These are phyloP conservation scores for Podiceps cristatus DNA, from an alignment of 2,113 vertebrate genomes.

Conservation along the genomic window DNA sequence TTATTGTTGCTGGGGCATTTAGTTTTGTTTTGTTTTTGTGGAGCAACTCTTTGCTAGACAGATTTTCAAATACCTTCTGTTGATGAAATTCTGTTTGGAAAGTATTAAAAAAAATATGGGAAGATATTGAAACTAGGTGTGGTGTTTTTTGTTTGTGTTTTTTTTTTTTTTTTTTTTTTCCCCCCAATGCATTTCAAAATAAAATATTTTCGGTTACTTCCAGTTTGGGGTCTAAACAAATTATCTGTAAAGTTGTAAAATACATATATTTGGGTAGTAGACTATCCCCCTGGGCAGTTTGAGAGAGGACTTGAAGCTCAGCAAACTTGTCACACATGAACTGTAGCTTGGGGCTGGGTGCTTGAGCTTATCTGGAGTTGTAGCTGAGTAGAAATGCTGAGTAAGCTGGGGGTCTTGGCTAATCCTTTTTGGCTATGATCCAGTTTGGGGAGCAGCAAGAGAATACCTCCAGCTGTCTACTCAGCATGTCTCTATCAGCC, in stretches of 20 bases:
- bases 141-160: neutral
- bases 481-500: neutral
- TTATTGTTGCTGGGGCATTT: neutral
- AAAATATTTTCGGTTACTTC: neutral
- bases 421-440: neutral
- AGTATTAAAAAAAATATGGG: neutral
- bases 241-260: neutral
- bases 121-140: neutral
- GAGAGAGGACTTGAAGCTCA: neutral
- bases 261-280: neutral
- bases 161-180: too few relatives aligned
- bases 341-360: neutral
- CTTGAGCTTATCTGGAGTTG: neutral
- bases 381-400: neutral
- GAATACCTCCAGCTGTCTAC: neutral
- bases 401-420: neutral
- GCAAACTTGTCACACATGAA: neutral
- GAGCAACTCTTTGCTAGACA: neutral
- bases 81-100: neutral
- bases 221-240: neutral
- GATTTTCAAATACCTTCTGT: neutral
- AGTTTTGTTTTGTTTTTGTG: neutral
- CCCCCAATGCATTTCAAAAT: neutral
- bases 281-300: neutral
- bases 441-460: neutral